Conservation (phyloP, 2,888 invertebrate species). For the Eurytoma adleriae region DNA sequence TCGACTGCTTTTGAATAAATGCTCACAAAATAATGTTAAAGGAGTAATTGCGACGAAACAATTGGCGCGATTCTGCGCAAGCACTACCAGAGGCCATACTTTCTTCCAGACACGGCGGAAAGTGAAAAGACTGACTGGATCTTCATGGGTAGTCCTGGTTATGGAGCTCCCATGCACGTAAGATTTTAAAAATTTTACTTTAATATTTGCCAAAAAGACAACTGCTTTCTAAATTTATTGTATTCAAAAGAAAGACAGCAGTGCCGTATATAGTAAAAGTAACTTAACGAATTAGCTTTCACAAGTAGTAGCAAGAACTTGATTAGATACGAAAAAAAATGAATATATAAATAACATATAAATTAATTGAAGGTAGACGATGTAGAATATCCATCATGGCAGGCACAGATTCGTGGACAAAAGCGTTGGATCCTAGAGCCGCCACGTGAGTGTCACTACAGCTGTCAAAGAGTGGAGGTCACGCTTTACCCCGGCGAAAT, state of each 20-base stretch:
- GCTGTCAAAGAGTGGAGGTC: slow-evolving; percentile 83
- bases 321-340: no score
- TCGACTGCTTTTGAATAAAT: slow-evolving; percentile 64
- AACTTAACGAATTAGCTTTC: no score
- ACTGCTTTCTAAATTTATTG: no score
- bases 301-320: no score
- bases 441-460: slow-evolving; percentile 93
- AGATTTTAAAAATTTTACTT: slow-evolving; percentile 74
- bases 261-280: no score
- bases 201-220: no score
- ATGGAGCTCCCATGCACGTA: slow-evolving; percentile 97
- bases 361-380: slow-evolving; percentile 92
- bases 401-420: slow-evolving; percentile 93
- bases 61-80: slow-evolving; percentile 86
- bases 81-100: slow-evolving; percentile 91
- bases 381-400: slow-evolving; percentile 96
- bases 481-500: slow-evolving; percentile 92
- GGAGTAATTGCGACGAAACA: slow-evolving; percentile 95
- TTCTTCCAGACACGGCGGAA: slow-evolving; percentile 90
- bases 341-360: no score
- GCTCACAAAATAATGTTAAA: neutral
- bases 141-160: slow-evolving; percentile 96
- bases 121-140: slow-evolving; percentile 96
- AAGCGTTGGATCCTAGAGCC: slow-evolving; percentile 95
- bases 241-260: no score